A percentile compares a stretch with the other conserved stretches of the same genome.
Conservation (phyloP, 2,888 invertebrate species). For the Aleiodes alternator region DNA sequence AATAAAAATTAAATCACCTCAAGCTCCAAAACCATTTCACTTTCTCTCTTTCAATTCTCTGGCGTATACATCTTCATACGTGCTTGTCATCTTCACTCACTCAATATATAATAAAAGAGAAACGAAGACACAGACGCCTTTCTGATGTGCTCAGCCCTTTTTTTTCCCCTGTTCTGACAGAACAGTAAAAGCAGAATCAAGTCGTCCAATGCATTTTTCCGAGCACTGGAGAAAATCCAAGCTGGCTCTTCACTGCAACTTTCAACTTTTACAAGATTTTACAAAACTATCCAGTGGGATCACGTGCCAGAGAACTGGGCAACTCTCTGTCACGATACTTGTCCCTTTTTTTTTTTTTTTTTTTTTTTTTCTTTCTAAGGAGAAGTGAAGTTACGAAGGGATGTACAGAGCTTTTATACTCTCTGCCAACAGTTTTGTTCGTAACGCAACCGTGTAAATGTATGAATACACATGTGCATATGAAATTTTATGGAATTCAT, state of each 20-base stretch:
- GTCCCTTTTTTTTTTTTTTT: not conserved
- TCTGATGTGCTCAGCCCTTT: not conserved
- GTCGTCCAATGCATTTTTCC: not conserved
- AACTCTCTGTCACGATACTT: slow-evolving; percentile 27
- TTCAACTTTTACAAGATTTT: slow-evolving; percentile 32
- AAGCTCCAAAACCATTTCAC: slow-evolving; percentile 6
- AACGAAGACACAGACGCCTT: slow-evolving; percentile 31
- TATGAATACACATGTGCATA: not conserved
- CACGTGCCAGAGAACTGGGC: slow-evolving; percentile 14
- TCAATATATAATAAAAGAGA: slow-evolving; percentile 33
- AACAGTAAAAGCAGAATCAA: slow-evolving; percentile 27
- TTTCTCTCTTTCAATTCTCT: slow-evolving; percentile 26
- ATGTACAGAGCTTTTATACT: slow-evolving; percentile 12
- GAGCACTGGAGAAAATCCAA: slow-evolving; percentile 11
- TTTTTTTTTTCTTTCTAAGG: no score
- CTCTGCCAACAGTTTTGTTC: slow-evolving; percentile 5
- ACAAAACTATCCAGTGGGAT: slow-evolving; percentile 4
- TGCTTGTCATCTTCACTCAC: slow-evolving; percentile 10
- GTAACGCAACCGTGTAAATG: not conserved
- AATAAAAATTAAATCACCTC: slow-evolving; percentile 33
- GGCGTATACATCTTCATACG: slow-evolving; percentile 11
- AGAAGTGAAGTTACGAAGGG: not conserved
- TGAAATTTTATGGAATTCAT: not conserved
- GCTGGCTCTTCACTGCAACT: slow-evolving; percentile 2
- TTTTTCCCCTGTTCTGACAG: not conserved